Base-by-base conservation (phyloP, 2,888 invertebrate species). In the Macrophya annulata region DNA sequence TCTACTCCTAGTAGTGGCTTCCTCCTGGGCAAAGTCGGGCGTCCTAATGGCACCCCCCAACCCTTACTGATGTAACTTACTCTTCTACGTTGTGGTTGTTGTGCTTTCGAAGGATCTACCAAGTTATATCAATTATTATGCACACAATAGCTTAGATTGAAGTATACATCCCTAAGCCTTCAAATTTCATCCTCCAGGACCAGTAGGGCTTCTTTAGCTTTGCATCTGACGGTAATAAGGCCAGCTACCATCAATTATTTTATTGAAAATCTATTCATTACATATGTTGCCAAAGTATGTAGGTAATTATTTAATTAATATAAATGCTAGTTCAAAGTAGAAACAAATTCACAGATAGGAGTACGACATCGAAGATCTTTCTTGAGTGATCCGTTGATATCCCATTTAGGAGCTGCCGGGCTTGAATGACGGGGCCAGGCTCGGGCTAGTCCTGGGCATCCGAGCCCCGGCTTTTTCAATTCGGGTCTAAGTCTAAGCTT, bases 1-100 rank as follows among this genome's bases (percentile, higher is more conserved):
- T 85, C 85, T 79, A 85, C 74, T 77, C 77, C 65, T 68, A 25
- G 65, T 85, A 62, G 77, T 45, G 79, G 85, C 76, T 68, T 79
- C 85, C 85, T 85, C 85, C 71, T 51, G 72, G 37, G 31, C 55
- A 31, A 68, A 68, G 45, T 72, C 84, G 72, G 51, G 51, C 55
- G 12, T 48, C 84, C 84, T 84, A 84, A 84, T 84, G 84, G 84
- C 40, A 37, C 31, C 25, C 40, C 72, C 71, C 68, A 48, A 21
- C 72, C 72, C 84, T 45, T 37, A 37, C 68, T 71, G 71, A 62
- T 81, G 81, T 59, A 62, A 81, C 81, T 81, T 43, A 77, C 81
- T 81, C 81, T 81, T 81, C 81, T 21, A 62, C 21, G 43, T 21
- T 81, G 81, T 62, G 81, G 81, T 59, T 51, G 59, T 62, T 81